A percentile compares a stretch with the other conserved stretches of the same genome.
Evolutionary conservation across 1,140 invertebrate species (phyloP).

Genomic region (Trichogramma pretiosum): DNA sequence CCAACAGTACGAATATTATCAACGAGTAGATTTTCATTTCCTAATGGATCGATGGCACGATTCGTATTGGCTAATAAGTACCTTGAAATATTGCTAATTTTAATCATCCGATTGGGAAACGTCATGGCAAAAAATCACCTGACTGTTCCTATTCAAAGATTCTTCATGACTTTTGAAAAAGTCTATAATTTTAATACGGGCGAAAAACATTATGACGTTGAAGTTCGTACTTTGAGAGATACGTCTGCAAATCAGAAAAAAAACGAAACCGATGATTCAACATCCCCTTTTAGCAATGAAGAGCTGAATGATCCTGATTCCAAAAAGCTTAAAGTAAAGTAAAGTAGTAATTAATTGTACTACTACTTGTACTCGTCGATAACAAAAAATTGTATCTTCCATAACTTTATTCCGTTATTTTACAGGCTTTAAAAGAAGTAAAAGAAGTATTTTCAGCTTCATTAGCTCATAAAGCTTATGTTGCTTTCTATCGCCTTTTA

Average conservation of each 20-base stretch:
- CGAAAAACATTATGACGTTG: constrained; percentile 16
- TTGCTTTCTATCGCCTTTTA: constrained; percentile 69
- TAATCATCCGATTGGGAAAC: constrained; percentile 71
- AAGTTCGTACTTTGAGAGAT: constrained; percentile 1
- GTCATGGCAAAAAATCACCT: constrained; percentile 76
- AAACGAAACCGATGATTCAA: constrained; percentile 46
- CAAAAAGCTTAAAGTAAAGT: constrained; percentile 8
- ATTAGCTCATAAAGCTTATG: constrained; percentile 74
- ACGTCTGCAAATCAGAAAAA: too few species aligned
- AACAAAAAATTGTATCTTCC: too few species aligned
- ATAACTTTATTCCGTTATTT: too few species aligned
- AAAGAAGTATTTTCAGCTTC: constrained; percentile 71
- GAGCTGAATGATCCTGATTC: constrained; percentile 26
- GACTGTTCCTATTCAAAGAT: constrained; percentile 56
- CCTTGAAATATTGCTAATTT: constrained; percentile 67
- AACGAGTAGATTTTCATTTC: constrained; percentile 68
- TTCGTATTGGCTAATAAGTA: constrained; percentile 68
- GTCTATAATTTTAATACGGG: constrained; percentile 48
- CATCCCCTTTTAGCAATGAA: constrained; percentile 44
- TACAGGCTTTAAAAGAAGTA: constrained; percentile 66
- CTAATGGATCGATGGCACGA: constrained; percentile 65
- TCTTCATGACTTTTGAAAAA: constrained; percentile 83
- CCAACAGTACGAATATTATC: constrained; percentile 66
- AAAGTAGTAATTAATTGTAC: too few species aligned
- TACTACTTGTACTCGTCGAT: too few species aligned